These are phyloP conservation scores for Synanthedon formicaeformis DNA, from an alignment of 2,888 invertebrate genomes.

Conservation along the genomic window DNA sequence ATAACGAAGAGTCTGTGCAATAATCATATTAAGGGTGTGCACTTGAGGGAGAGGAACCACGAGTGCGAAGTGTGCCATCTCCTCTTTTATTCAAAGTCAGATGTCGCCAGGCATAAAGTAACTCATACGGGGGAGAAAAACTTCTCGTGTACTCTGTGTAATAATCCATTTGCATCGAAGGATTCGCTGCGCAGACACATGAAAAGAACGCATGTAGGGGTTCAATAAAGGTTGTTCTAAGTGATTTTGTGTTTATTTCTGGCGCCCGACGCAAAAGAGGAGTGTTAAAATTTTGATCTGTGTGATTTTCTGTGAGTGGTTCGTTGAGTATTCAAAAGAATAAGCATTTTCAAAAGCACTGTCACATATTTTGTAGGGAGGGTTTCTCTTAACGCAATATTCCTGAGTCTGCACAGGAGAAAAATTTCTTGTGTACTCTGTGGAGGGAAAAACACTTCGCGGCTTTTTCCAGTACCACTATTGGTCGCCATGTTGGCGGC, in stretches of 20 bases:
- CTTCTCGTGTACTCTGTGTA: slow-evolving; percentile 34
- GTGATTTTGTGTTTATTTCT: background rate
- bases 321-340: no score
- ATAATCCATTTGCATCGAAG: slow-evolving; percentile 38
- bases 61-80: slow-evolving; percentile 47
- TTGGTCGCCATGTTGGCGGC: no score
- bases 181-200: slow-evolving; percentile 48
- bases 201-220: slow-evolving; percentile 32
- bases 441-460: no score
- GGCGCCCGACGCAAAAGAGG: no score
- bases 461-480: no score
- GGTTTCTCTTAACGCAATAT: no score
- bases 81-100: slow-evolving; percentile 48
- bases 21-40: slow-evolving; percentile 48
- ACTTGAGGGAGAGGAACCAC: slow-evolving; percentile 46
- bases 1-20: slow-evolving; percentile 46
- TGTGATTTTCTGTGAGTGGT: no score
- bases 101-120: slow-evolving; percentile 37
- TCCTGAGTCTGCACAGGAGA: no score
- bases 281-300: no score
- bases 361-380: no score
- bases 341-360: no score
- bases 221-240: background rate
- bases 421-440: no score
- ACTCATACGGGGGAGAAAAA: slow-evolving; percentile 50